These are phyloP conservation scores for Amphiprion clarkii DNA, from an alignment of 2,797 vertebrate species.

Conservation along the genomic window DNA sequence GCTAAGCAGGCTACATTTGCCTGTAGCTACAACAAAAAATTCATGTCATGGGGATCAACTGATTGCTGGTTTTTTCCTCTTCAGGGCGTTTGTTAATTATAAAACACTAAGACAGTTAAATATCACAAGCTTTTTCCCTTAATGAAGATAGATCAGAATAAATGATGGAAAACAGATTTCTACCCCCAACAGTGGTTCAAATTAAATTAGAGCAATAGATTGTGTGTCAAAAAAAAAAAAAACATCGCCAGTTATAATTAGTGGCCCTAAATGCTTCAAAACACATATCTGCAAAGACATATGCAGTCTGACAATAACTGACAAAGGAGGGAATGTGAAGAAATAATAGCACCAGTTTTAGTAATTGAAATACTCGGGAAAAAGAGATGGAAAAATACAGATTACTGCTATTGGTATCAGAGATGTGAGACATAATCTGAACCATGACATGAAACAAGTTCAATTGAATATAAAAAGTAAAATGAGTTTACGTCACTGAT, in stretches of 20 bases:
- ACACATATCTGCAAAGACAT: neutral
- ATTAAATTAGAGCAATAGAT: conserved; percentile 14
- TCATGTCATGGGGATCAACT: too few species aligned
- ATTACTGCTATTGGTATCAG: neutral
- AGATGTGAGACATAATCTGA: neutral
- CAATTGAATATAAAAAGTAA: neutral
- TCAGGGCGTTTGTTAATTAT: neutral
- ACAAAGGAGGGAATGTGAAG: neutral
- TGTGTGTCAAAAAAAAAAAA: too few species aligned
- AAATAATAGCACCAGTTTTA: neutral
- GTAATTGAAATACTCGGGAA: neutral
- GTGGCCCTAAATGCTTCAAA: neutral
- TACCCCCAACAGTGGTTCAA: neutral
- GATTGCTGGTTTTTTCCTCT: neutral
- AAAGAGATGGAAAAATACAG: conserved; percentile 7
- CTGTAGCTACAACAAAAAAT: too few species aligned
- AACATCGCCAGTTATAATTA: neutral
- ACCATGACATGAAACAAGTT: neutral
- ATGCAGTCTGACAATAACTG: neutral
- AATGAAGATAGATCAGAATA: neutral
- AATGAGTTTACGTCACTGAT: neutral
- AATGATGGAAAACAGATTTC: neutral
- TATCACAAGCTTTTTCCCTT: neutral
- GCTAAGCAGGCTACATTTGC: neutral
- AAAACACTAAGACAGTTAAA: conserved; percentile 8